Conservation (phyloP, 1,140 invertebrate species). For the Solen grandis region DNA sequence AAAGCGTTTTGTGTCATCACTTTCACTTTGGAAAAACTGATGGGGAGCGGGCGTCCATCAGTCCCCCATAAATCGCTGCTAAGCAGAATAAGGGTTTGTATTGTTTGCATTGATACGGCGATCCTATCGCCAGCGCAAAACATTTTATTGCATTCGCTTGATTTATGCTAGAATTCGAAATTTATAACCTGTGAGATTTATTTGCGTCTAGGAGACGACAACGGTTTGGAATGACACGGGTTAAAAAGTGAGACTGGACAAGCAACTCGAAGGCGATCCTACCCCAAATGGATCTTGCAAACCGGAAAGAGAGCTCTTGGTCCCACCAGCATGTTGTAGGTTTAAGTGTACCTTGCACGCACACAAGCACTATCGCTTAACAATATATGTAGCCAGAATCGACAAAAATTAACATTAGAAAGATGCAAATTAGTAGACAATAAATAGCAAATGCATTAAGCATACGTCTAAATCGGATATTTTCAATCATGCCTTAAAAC, state of each 20-base stretch:
- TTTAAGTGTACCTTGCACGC: too few species aligned
- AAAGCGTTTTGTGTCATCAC: constrained; percentile 35
- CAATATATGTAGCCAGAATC: too few species aligned
- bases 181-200: constrained; percentile 53
- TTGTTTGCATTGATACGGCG: constrained; percentile 24
- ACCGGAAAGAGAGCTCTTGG: too few species aligned
- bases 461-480: too few species aligned
- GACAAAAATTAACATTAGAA: too few species aligned
- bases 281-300: background rate
- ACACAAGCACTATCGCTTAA: too few species aligned
- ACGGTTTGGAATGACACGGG: background rate
- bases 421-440: too few species aligned
- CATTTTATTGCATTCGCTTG: constrained; percentile 52
- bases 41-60: constrained; percentile 34
- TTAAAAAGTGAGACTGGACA: too few species aligned
- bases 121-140: constrained; percentile 47
- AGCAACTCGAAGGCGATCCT: background rate
- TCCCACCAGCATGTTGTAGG: too few species aligned
- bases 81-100: constrained; percentile 50
- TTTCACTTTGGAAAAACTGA: constrained; percentile 40
- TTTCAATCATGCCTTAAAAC: too few species aligned
- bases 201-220: background rate
- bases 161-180: constrained; percentile 48
- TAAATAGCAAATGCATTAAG: too few species aligned
- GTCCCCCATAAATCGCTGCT: constrained; percentile 45